Evolutionary conservation across 2,888 invertebrate genomes (phyloP), one percentile per base, ranked within the genome.

Genomic region (Folsomia manolachei): DNA sequence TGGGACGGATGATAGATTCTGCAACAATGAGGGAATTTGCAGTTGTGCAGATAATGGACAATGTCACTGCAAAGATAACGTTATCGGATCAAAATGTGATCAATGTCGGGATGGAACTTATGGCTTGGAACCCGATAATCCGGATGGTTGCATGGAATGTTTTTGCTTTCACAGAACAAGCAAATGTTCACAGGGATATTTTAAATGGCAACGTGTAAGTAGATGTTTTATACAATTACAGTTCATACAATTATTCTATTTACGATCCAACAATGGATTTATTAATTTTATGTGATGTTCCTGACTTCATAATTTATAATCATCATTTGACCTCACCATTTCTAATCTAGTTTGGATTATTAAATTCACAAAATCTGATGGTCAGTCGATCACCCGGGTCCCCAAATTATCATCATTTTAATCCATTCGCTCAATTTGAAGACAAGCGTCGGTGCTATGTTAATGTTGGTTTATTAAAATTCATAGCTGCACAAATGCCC

Each of bases 91-190:
- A 64, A 90, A 91, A 79, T 99, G 98, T 83, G 89, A 92, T 82
- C 84, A 86, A 19, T 99, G 98, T 84, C 88, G 89, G 78, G 88
- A 89, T 56, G 92, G 93, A 23, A 92, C 94, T 0, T 98, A 97
- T 84, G 94, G 95, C 0, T 85, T 98, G 25, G 88, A 92, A 0
- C 84, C 84, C 0, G 88, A 89, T 62, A 94, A 93, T 84, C 89
- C 91, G 0, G 88, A 88, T 69, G 98, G 98, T 7, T 99, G 98
- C 84, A 94, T 94, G 0, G 89, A 91, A 73, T 99, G 98, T 84
- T 98, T 96, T 87, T 99, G 98, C 85, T 99, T 97, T 85, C 94
- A 92, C 0, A 88, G 95, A 81, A 91, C 92, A 65, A 87, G 89
- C 1, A 87, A 87, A 69, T 98, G 97, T 84, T 86, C 87, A 51